Evolutionary conservation across 2,113 vertebrate genomes (phyloP).

Genomic region (Delphinus delphis): DNA sequence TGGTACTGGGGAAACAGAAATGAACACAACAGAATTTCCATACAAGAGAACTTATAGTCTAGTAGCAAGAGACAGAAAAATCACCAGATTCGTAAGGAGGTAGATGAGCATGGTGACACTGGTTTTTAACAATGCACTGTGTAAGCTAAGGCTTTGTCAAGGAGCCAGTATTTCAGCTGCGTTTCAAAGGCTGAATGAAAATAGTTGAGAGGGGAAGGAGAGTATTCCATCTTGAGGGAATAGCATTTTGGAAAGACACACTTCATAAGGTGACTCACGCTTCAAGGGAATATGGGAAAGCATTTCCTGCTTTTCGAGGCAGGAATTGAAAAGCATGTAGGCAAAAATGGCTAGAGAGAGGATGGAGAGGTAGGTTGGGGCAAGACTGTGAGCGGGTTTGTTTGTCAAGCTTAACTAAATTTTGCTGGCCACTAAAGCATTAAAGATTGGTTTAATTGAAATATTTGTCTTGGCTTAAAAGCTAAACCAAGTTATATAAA

Average conservation of each 20-base stretch:
- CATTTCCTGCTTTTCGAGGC: background rate
- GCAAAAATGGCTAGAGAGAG: background rate
- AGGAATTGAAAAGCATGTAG: background rate
- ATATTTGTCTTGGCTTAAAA: conserved; percentile 25
- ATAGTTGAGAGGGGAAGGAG: background rate
- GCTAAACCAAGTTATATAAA: conserved; percentile 24
- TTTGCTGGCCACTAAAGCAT: background rate
- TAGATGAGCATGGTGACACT: background rate
- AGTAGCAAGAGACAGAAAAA: conserved; percentile 4
- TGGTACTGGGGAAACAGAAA: conserved; percentile 16
- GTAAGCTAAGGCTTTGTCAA: conserved; percentile 15
- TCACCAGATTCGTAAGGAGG: background rate
- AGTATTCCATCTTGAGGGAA: background rate
- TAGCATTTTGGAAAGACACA: background rate
- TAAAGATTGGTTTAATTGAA: conserved; percentile 20
- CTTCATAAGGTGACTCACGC: background rate
- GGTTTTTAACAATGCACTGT: background rate
- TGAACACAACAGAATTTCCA: conserved; percentile 6
- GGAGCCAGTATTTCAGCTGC: background rate
- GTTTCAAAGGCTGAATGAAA: conserved; percentile 33
- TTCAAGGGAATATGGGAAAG: background rate
- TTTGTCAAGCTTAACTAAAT: conserved; percentile 11
- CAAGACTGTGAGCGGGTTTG: background rate
- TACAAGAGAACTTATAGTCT: background rate
- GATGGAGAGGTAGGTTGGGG: background rate